phyloP scores from a whole-genome alignment of 1,140 invertebrate genomes.

The Drosophila eugracilis region DNA sequence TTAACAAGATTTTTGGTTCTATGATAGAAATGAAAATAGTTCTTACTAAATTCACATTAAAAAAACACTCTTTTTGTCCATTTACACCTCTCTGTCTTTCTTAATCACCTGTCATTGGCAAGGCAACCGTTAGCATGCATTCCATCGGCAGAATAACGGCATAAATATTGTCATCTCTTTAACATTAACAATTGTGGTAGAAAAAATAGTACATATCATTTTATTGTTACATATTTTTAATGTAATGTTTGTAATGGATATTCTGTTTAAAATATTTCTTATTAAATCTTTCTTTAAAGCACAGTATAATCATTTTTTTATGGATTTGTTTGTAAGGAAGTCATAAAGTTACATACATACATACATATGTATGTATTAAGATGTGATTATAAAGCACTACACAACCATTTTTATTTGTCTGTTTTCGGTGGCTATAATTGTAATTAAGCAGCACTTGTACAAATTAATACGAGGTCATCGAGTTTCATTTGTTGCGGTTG shows the following conservation, averaged over 20 bases:
- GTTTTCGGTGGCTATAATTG: slow-evolving; percentile 1
- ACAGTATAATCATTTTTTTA: background rate
- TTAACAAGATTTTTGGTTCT: too few relatives aligned
- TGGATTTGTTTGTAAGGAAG: background rate
- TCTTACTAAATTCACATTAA: too few relatives aligned
- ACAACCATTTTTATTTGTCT: background rate
- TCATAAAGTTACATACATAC: background rate
- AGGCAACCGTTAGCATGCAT: slow-evolving; percentile 27
- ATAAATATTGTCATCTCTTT: slow-evolving; percentile 17
- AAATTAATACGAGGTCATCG: slow-evolving; percentile 35
- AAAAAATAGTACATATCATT: background rate
- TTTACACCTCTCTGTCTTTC: slow-evolving; percentile 1
- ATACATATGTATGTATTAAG: background rate
- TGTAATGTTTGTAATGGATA: too few relatives aligned
- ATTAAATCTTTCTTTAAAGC: background rate
- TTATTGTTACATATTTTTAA: too few relatives aligned
- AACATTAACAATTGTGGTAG: background rate
- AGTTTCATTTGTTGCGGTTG: slow-evolving; percentile 6
- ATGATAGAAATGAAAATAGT: too few relatives aligned
- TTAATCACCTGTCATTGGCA: slow-evolving; percentile 22
- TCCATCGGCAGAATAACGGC: slow-evolving; percentile 14
- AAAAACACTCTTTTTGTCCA: background rate
- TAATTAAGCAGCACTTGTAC: slow-evolving; percentile 43
- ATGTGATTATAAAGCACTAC: background rate
- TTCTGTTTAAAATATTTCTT: background rate